Evolutionary conservation across 2,888 invertebrate genomes (phyloP), one percentile per base, ranked within the genome.

Genomic region (Galeopsomyia nigrocyanea): DNA sequence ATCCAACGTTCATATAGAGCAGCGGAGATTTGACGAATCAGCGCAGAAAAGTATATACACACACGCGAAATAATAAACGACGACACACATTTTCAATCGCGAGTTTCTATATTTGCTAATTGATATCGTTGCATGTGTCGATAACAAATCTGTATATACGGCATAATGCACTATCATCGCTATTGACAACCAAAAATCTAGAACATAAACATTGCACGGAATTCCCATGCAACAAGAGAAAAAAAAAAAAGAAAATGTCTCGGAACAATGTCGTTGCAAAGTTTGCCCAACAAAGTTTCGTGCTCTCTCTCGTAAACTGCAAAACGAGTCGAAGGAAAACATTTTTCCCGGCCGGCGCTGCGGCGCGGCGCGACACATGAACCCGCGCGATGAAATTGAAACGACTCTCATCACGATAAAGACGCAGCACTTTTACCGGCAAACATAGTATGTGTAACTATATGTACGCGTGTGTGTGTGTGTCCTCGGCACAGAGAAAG

Each of bases 371-470:
- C 14, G 57, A 31, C 57, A 31, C 31, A 31, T 31, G n/a, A 3
- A 16, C 31, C 14, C 17, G 6, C 9, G n/a, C 46, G 21, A 67
- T 31, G 39, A 70, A 70, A 70, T 60, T 6, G 49, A 64, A 65
- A 56, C 49, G 55, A 16, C 21, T 14, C 22, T 31, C 46, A 46
- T 50, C 19, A n/a, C 22, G 16, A 21, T 26, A 22, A 16, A 22
- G 65, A 50, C 68, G 46, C 47, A 71, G 75, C 73, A 75, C 73
- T 73, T 75, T 78, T 76, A 75, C 70, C 67, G 46, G 55, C 61
- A 66, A 2, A 71, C 68, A 73, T 72, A 64, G 60, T 5, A 26
- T 26, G 5, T 26, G n/a, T 13, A 16, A 5, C 46, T 0, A 5
- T 5, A 26, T 26, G 2, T 26, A n/a, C n/a, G 26, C 5, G 26